A percentile compares a stretch with the other conserved stretches of the same genome.
These are phyloP conservation scores for Sebastes jordani DNA, from an alignment of 2,797 vertebrate species.

Conservation along the genomic window DNA sequence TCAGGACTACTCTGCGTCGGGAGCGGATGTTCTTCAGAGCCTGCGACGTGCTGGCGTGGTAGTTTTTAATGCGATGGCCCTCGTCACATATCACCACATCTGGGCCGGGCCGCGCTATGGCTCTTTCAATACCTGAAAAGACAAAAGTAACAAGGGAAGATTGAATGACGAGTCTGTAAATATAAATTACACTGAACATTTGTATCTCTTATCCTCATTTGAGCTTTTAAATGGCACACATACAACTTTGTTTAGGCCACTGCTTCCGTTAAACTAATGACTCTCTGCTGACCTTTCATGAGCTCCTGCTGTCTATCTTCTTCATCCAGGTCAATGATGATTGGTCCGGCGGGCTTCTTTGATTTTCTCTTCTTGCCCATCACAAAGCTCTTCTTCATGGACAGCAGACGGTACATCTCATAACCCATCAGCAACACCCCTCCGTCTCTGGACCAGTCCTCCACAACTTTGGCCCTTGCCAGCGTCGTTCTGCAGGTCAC, in stretches of 20 bases:
- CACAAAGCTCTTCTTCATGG: constrained; percentile 97
- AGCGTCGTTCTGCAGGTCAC: constrained; percentile 86
- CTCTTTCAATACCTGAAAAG: constrained; percentile 91
- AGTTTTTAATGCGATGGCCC: constrained; percentile 99
- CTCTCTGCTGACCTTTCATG: constrained; percentile 87
- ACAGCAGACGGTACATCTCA: constrained; percentile 98
- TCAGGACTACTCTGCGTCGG: constrained; percentile 92
- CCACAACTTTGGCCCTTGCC: constrained; percentile 95
- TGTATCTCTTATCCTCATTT: background rate
- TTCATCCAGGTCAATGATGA: constrained; percentile 98
- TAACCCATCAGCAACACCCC: constrained; percentile 98
- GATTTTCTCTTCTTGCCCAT: constrained; percentile 95
- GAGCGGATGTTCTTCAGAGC: constrained; percentile 98
- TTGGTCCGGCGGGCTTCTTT: constrained; percentile 93
- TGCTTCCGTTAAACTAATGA: background rate
- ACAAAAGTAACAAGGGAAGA: background rate
- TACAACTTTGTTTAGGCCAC: background rate
- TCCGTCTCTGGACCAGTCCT: constrained; percentile 93
- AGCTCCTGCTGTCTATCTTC: constrained; percentile 98
- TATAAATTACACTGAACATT: background rate
- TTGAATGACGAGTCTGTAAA: background rate
- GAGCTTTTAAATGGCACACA: background rate
- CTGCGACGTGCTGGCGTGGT: constrained; percentile 97
- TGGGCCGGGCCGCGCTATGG: constrained; percentile 93
- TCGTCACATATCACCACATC: constrained; percentile 99